Conservation (phyloP, 1,140 invertebrate genomes). For the Metopolophium dirhodum region DNA sequence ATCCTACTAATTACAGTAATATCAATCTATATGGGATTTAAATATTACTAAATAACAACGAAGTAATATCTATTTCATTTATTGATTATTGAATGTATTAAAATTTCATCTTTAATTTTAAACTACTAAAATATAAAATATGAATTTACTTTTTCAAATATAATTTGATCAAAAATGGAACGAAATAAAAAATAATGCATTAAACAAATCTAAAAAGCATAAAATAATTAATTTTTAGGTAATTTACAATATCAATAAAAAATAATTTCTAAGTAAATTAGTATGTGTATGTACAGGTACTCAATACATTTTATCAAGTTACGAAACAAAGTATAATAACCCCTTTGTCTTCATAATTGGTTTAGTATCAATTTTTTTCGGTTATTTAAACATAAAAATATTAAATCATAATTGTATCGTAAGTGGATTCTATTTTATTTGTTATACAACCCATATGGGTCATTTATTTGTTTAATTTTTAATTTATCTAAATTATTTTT, state of each 20-base stretch:
- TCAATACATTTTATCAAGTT: no score
- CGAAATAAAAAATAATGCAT: no score
- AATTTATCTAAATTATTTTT: not conserved
- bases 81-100: not conserved
- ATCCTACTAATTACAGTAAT: not conserved
- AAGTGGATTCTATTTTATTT: no score
- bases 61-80: not conserved
- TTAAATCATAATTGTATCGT: no score
- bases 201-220: not conserved
- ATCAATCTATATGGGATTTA: no score
- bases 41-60: no score
- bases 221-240: not conserved
- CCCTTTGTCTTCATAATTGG: no score
- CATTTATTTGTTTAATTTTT: no score
- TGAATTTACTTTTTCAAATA: not conserved
- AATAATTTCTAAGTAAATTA: not conserved
- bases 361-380: no score
- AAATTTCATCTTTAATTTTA: not conserved
- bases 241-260: not conserved
- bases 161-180: not conserved
- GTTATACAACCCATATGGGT: no score
- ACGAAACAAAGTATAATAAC: no score
- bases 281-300: not conserved
- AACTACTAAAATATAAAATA: not conserved
- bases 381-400: no score